Percentiles rank a stretch among this genome's conserved stretches.
Conservation (phyloP, 1,140 invertebrate species). For the Lutraria rhynchaena region DNA sequence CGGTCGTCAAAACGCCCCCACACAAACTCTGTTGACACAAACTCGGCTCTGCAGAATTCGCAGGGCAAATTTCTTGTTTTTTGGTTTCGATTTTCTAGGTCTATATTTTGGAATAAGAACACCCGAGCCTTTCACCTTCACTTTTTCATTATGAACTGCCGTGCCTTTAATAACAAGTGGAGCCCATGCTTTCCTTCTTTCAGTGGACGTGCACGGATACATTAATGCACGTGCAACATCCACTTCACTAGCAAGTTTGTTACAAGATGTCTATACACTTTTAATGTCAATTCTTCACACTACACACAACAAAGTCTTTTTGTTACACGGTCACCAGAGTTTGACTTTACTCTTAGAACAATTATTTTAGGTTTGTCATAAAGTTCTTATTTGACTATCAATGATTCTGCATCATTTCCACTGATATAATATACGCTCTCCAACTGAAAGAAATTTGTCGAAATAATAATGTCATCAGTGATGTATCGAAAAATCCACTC, state of each 20-base stretch:
- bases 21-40: background rate
- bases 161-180: background rate
- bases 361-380: too few relatives aligned
- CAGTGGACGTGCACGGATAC: background rate
- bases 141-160: background rate
- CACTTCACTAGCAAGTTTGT: background rate
- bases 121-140: conserved; percentile 1
- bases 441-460: too few relatives aligned
- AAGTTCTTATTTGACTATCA: too few relatives aligned
- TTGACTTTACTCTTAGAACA: too few relatives aligned
- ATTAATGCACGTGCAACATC: conserved; percentile 2
- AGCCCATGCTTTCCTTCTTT: conserved; percentile 11
- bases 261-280: background rate
- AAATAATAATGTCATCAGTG: too few relatives aligned
- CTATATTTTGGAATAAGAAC: too few relatives aligned
- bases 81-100: background rate
- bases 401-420: too few relatives aligned
- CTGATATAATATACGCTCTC: too few relatives aligned
- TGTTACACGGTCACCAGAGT: too few relatives aligned
- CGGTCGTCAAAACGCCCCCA: too few relatives aligned
- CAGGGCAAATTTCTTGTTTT: background rate
- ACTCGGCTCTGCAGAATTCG: conserved; percentile 4
- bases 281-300: background rate
- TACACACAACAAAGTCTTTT: conserved; percentile 12
- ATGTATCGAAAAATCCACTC: too few relatives aligned